phyloP scores from a whole-genome alignment of 2,797 vertebrate species.

The Microtus obscurus region DNA sequence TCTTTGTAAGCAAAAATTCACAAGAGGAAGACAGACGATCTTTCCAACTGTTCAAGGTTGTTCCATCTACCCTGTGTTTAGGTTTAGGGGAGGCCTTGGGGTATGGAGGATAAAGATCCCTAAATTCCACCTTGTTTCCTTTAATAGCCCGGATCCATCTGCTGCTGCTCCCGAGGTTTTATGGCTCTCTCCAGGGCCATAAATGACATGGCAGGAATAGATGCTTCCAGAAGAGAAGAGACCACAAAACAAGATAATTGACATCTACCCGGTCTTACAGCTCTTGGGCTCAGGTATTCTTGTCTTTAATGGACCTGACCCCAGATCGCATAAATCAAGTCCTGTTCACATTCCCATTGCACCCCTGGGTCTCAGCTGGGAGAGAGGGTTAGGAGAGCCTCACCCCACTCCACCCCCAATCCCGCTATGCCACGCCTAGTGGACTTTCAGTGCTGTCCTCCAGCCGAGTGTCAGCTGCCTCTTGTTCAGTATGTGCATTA shows the following conservation, averaged over 20 bases:
- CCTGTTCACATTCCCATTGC: slow-evolving; percentile 21
- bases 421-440: too few species aligned
- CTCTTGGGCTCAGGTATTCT: slow-evolving; percentile 78
- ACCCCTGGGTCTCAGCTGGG: slow-evolving; percentile 2
- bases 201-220: slow-evolving; percentile 71
- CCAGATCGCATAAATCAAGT: slow-evolving; percentile 72
- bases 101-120: slow-evolving; percentile 51
- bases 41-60: not conserved
- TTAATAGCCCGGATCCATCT: slow-evolving; percentile 66
- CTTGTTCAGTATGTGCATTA: not conserved
- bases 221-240: slow-evolving; percentile 75
- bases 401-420: too few species aligned
- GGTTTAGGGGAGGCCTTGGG: slow-evolving; percentile 31
- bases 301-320: slow-evolving; percentile 67
- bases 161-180: slow-evolving; percentile 72
- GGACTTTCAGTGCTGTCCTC: not conserved
- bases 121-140: slow-evolving; percentile 57
- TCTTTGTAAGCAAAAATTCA: slow-evolving; percentile 20
- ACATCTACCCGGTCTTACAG: slow-evolving; percentile 44
- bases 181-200: slow-evolving; percentile 71
- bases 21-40: not conserved
- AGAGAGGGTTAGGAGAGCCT: not conserved
- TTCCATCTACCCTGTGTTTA: not conserved
- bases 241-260: slow-evolving; percentile 62
- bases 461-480: not conserved